A percentile compares a stretch with the other conserved stretches of the same genome.
Conservation (phyloP, 2,888 invertebrate genomes). For the Sialis lutaria region DNA sequence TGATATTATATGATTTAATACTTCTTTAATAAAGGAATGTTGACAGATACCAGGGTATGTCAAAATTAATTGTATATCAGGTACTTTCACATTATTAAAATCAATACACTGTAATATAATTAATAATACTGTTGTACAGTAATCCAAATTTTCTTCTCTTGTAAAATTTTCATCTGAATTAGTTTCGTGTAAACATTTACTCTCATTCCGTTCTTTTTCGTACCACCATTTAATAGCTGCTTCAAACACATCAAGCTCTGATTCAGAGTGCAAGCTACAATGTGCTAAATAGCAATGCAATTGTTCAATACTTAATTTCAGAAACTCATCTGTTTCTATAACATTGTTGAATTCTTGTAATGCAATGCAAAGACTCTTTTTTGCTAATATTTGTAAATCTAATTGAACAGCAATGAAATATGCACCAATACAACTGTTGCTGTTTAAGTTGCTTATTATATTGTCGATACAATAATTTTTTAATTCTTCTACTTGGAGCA, state of each 20-base stretch:
- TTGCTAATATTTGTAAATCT: slow-evolving; percentile 16
- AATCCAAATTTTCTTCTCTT: not conserved
- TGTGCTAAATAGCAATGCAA: slow-evolving; percentile 22
- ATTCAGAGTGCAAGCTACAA: slow-evolving; percentile 15
- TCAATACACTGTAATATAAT: slow-evolving; percentile 19
- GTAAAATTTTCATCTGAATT: not conserved
- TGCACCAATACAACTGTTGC: slow-evolving; percentile 18
- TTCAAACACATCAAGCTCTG: slow-evolving; percentile 22
- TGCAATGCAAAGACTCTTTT: slow-evolving; percentile 21
- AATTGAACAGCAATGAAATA: slow-evolving; percentile 19
- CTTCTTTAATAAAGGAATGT: slow-evolving; percentile 13
- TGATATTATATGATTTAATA: slow-evolving; percentile 13
- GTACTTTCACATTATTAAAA: slow-evolving; percentile 13
- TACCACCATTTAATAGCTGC: slow-evolving; percentile 23
- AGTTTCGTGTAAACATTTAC: slow-evolving; percentile 1
- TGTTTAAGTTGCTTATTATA: not conserved
- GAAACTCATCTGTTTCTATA: slow-evolving; percentile 15
- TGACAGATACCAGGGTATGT: slow-evolving; percentile 15
- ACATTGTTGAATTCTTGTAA: slow-evolving; percentile 19
- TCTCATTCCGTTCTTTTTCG: slow-evolving; percentile 12
- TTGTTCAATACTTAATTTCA: slow-evolving; percentile 18
- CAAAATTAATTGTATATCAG: slow-evolving; percentile 17
- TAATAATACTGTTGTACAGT: slow-evolving; percentile 11
- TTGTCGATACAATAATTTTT: slow-evolving; percentile 10
- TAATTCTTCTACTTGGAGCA: slow-evolving; percentile 24